phyloP scores from a whole-genome alignment of 2,113 vertebrate genomes.

The Macquaria australasica region DNA sequence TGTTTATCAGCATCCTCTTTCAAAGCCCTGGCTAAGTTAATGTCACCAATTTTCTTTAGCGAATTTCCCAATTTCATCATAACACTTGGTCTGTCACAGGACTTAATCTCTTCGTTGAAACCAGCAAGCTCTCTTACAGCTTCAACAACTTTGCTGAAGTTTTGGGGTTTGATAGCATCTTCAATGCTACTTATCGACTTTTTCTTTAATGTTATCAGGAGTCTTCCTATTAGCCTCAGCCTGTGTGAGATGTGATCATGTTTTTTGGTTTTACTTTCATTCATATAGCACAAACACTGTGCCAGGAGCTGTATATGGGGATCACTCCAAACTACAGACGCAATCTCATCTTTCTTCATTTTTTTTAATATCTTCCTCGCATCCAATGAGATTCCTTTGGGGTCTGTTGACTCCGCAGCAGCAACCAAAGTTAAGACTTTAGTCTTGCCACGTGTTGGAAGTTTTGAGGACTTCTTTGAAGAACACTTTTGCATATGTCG shows the following conservation, averaged over 20 bases:
- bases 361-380: conserved; percentile 42
- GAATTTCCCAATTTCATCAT: background rate
- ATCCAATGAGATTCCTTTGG: conserved; percentile 10
- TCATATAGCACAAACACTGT: conserved; percentile 19
- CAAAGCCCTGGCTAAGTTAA: conserved; percentile 54
- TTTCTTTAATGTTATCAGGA: conserved; percentile 40
- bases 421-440: conserved; percentile 29
- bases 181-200: conserved; percentile 45
- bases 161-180: conserved; percentile 55
- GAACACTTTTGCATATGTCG: conserved; percentile 53
- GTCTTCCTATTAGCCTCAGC: conserved; percentile 41
- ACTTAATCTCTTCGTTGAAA: background rate
- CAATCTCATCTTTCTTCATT: conserved; percentile 53
- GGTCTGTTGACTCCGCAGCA: conserved; percentile 18
- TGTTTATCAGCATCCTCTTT: conserved; percentile 8
- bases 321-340: conserved; percentile 36
- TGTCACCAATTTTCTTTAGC: conserved; percentile 38
- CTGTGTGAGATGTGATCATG: background rate
- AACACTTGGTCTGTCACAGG: background rate
- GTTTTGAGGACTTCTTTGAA: background rate
- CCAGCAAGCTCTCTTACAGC: conserved; percentile 30
- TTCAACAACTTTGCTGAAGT: conserved; percentile 54
- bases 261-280: background rate
- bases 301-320: conserved; percentile 53
- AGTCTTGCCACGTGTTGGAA: background rate